These are phyloP conservation scores for Ostrea denselamellosa DNA, from an alignment of 1,140 invertebrate species.

Conservation along the genomic window DNA sequence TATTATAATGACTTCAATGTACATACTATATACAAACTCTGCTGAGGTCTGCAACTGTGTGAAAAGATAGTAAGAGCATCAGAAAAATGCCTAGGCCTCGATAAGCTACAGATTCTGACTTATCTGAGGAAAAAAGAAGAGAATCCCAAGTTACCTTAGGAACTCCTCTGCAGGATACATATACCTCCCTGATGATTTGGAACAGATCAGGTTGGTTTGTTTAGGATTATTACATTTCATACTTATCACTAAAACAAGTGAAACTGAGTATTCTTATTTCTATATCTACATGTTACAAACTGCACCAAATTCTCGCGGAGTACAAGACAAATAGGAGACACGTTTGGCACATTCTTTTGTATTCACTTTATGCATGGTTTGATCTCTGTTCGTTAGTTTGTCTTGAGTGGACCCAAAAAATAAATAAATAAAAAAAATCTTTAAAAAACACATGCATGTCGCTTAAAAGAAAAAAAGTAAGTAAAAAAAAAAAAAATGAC, in stretches of 20 bases:
- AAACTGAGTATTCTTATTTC: conserved; percentile 13
- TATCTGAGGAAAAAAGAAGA: neutral
- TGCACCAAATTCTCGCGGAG: conserved; percentile 10
- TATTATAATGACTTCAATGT: neutral
- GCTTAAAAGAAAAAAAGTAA: neutral
- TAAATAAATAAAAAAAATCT: neutral
- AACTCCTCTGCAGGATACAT: neutral
- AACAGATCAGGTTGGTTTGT: neutral
- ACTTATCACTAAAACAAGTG: neutral
- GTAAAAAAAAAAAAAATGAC: neutral
- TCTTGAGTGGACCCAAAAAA: neutral
- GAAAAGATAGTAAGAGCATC: neutral
- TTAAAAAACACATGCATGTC: neutral
- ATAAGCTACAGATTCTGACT: neutral
- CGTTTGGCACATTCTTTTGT: neutral
- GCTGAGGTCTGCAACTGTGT: neutral
- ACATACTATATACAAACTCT: conserved; percentile 14
- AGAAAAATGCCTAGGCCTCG: neutral
- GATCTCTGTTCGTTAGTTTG: neutral
- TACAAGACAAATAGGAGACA: neutral
- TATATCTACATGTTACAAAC: conserved; percentile 21
- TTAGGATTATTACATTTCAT: neutral
- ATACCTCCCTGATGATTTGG: neutral
- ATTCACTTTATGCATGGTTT: neutral
- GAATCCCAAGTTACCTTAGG: neutral